phyloP scores from a whole-genome alignment of 2,888 invertebrate species.

The Epiperipatus broadwayi region DNA sequence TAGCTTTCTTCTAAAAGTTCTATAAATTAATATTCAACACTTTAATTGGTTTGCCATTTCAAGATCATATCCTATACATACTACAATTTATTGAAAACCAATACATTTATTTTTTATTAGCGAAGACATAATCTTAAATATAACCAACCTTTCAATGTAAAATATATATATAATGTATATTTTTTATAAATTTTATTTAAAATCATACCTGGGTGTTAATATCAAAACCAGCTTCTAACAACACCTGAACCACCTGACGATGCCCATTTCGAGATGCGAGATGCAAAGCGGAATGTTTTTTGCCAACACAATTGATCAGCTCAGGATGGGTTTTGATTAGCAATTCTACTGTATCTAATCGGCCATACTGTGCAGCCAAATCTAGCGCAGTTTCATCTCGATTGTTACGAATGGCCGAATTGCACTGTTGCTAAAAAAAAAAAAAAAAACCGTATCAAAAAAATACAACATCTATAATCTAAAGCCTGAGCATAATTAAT shows the following conservation, averaged over 20 bases:
- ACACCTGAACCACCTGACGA: slow-evolving; percentile 47
- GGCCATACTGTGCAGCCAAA: slow-evolving; percentile 58
- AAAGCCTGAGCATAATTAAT: no score
- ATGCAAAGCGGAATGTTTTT: slow-evolving; percentile 70
- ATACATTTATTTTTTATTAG: no score
- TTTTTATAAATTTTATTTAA: no score
- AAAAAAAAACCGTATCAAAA: slow-evolving; percentile 10
- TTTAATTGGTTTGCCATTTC: no score
- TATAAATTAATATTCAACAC: no score
- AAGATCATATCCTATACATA: no score
- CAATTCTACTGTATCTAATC: slow-evolving; percentile 58
- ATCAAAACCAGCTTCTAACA: slow-evolving; percentile 64
- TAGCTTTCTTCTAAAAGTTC: no score
- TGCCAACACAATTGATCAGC: slow-evolving; percentile 39
- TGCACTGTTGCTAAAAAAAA: slow-evolving; percentile 46
- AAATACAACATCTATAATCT: no score
- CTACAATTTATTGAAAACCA: no score
- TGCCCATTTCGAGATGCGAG: slow-evolving; percentile 72
- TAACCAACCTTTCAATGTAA: no score
- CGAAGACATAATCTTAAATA: no score
- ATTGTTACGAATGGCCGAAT: slow-evolving; percentile 65
- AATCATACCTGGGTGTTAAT: slow-evolving; percentile 41
- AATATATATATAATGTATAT: no score
- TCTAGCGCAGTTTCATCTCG: slow-evolving; percentile 80
- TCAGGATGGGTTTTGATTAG: slow-evolving; percentile 64